Evolutionary conservation across 2,113 vertebrate species (phyloP).

Genomic region (Psephotus haematonotus): DNA sequence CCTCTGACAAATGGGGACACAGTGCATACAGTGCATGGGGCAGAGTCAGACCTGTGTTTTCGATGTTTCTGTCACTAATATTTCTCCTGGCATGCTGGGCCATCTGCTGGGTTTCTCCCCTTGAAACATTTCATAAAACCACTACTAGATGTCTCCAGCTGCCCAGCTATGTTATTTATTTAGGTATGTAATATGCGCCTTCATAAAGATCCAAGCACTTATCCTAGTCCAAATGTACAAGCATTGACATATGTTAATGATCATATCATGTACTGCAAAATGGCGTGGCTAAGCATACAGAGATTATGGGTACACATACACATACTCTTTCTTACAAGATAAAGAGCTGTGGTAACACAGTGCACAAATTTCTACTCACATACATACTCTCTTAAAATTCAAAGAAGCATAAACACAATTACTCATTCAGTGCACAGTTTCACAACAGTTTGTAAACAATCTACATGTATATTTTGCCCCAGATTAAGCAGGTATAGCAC

Average conservation of each 20-base stretch:
- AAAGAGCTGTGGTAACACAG: background rate
- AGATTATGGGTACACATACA: background rate
- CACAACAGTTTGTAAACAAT: background rate
- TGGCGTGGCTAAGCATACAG: background rate
- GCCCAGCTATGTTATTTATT: background rate
- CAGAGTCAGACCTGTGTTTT: background rate
- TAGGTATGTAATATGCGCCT: background rate
- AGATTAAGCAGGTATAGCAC: background rate
- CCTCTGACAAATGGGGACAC: background rate
- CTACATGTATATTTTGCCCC: background rate
- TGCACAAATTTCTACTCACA: background rate
- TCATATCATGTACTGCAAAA: background rate
- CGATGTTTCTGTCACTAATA: background rate
- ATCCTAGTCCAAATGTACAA: background rate
- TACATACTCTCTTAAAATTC: background rate
- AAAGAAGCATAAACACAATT: background rate
- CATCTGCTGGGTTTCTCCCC: background rate
- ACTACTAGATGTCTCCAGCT: background rate
- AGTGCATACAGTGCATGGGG: background rate
- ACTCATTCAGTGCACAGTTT: background rate
- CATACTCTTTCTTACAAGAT: background rate
- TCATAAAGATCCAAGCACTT: background rate
- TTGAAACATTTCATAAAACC: background rate
- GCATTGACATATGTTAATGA: background rate
- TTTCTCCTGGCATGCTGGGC: background rate